Conservation (phyloP, 2,888 invertebrate genomes). For the Mamestra brassicae region DNA sequence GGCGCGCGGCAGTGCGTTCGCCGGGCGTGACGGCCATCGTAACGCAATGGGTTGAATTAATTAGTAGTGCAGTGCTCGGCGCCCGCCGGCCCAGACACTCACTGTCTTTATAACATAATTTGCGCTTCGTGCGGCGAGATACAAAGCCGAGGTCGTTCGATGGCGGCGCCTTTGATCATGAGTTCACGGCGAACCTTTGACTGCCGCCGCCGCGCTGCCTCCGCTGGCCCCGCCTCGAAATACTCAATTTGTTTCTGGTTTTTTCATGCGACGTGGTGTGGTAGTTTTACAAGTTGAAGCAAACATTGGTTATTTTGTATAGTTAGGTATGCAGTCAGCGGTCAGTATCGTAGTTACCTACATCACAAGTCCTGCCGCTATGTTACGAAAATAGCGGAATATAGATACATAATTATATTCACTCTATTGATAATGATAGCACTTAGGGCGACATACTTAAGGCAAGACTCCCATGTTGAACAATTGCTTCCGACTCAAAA, state of each 20-base stretch:
- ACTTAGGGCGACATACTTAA: too few species aligned
- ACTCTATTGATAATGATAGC: too few species aligned
- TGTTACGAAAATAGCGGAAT: too few species aligned
- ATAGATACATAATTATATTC: too few species aligned
- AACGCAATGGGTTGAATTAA: slow-evolving; percentile 86
- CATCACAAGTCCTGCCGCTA: too few species aligned
- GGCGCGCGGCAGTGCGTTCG: slow-evolving; percentile 30
- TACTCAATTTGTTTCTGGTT: slow-evolving; percentile 89
- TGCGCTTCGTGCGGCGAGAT: slow-evolving; percentile 91
- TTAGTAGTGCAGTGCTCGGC: slow-evolving; percentile 85
- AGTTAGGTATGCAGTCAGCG: too few species aligned
- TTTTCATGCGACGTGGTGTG: slow-evolving; percentile 71
- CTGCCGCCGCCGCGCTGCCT: slow-evolving; percentile 88
- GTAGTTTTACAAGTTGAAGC: slow-evolving; percentile 56
- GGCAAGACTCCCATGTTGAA: too few species aligned
- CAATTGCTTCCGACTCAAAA: too few species aligned
- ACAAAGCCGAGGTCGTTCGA: slow-evolving; percentile 86
- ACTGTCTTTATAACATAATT: slow-evolving; percentile 91
- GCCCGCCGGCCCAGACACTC: slow-evolving; percentile 86
- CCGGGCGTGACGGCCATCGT: slow-evolving; percentile 63
- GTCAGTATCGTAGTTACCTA: too few species aligned
- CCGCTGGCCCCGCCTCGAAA: slow-evolving; percentile 88
- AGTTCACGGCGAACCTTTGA: slow-evolving; percentile 89
- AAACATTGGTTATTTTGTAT: not conserved
- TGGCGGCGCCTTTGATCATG: slow-evolving; percentile 90